Base-by-base conservation (phyloP, 2,888 invertebrate species). In the Scaptomyza tumidula region DNA sequence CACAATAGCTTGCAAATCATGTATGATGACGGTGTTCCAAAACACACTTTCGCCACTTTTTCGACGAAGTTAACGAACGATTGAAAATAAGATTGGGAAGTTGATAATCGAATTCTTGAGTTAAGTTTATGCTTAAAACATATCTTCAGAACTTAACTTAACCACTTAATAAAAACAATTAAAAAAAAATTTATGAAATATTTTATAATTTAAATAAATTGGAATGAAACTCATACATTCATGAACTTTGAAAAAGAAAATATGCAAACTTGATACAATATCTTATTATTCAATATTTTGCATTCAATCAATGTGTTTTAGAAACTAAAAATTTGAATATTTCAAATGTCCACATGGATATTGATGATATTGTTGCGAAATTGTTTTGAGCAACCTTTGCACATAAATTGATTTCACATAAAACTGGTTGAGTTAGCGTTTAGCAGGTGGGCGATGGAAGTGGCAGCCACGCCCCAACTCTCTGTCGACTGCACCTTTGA, bases 401-500 rank as follows among this genome's bases (percentile, higher is more conserved):
- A 43, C 57, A 71, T 76, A 74, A 88, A 85, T 88, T 84, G 85
- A 88, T 85, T 85, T 87, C 65, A 41, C 88, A 86, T 78, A 80
- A 80, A 86, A 68, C 58, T 60, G 63, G 45, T 56, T 60, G 35
- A 48, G 24, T 41, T 37, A 31, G 19, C 5, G 13, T 10, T 33
- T 16, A 48, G 7, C 14, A 7, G 62, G 6, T 10, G 37, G 31
- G 10, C 11, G 29, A 4, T 0, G 27, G 1, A 5, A 14, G 13
- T 10, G 52, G 24, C 13, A 33, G 54, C 39, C 60, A 58, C 55
- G 39, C 45, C 58, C 61, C 45, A 14, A 11, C 44, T 43, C n/a
- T 46, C 19, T 1, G 16, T 27, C 13, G 58, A 29, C 44, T 55
- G 66, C 62, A 65, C 75, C 79, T 64, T 64, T 68, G 58, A 53